A percentile compares a stretch with the other conserved stretches of the same genome.
Conservation (phyloP, 2,888 invertebrate genomes). For the Pristionchus exspectatus region DNA sequence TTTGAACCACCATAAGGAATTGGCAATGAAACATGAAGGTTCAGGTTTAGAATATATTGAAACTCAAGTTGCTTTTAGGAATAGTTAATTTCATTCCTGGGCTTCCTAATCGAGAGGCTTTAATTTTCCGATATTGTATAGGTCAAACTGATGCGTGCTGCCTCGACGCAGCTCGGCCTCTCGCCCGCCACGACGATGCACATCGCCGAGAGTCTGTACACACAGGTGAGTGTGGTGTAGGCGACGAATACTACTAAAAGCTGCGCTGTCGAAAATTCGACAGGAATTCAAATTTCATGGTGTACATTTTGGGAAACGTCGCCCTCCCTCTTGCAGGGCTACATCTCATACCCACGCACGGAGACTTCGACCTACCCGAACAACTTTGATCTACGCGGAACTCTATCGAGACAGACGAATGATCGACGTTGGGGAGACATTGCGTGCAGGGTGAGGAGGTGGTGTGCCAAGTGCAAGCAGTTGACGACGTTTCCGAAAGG, state of each 20-base stretch:
- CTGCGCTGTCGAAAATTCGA: neutral
- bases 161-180: constrained; percentile 64
- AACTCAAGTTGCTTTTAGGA: neutral
- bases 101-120: too few species aligned
- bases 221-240: constrained; percentile 81
- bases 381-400: constrained; percentile 89
- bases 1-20: neutral
- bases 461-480: neutral
- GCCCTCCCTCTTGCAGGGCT: constrained; percentile 58
- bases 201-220: constrained; percentile 92
- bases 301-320: constrained; percentile 6
- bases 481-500: neutral
- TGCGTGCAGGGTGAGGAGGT: constrained; percentile 84
- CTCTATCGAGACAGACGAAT: constrained; percentile 84
- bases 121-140: neutral
- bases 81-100: too few species aligned
- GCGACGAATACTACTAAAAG: constrained; percentile 47
- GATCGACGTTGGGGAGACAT: constrained; percentile 88
- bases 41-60: neutral
- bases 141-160: constrained; percentile 66
- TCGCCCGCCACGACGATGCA: constrained; percentile 77
- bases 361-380: constrained; percentile 97
- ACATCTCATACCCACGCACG: constrained; percentile 89
- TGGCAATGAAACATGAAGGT: neutral
- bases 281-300: neutral